A percentile compares a stretch with the other conserved stretches of the same genome.
Evolutionary conservation across 2,113 vertebrate genomes (phyloP).

Genomic region (Casuarius casuarius): DNA sequence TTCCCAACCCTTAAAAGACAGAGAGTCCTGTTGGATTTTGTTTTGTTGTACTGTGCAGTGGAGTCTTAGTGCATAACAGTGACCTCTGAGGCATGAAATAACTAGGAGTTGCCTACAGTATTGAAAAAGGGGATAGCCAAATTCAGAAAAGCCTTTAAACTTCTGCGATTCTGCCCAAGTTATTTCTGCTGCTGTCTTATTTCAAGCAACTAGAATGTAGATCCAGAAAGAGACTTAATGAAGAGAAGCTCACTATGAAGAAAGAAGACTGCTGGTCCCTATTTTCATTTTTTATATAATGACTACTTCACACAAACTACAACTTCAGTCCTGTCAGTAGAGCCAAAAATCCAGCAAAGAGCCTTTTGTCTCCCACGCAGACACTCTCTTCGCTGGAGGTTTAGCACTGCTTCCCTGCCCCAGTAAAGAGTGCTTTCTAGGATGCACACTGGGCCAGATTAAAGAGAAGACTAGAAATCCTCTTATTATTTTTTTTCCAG

Average conservation of each 20-base stretch:
- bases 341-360: background rate
- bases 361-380: background rate
- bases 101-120: background rate
- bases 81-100: conserved; percentile 11
- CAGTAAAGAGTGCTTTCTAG: background rate
- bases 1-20: background rate
- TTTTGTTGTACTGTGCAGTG: background rate
- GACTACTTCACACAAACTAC: background rate
- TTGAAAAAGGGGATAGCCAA: background rate
- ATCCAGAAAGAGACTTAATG: background rate
- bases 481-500: background rate
- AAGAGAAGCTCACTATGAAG: background rate
- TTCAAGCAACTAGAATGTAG: background rate
- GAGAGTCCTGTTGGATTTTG: background rate
- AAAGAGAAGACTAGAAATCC: background rate
- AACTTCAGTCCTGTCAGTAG: background rate
- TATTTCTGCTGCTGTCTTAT: background rate
- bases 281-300: background rate
- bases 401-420: background rate
- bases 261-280: background rate
- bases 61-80: background rate
- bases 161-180: background rate
- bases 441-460: background rate
- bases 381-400: background rate
- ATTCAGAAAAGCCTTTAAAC: background rate